phyloP scores from a whole-genome alignment of 2,797 vertebrate genomes.

The Silurus lanzhouensis region DNA sequence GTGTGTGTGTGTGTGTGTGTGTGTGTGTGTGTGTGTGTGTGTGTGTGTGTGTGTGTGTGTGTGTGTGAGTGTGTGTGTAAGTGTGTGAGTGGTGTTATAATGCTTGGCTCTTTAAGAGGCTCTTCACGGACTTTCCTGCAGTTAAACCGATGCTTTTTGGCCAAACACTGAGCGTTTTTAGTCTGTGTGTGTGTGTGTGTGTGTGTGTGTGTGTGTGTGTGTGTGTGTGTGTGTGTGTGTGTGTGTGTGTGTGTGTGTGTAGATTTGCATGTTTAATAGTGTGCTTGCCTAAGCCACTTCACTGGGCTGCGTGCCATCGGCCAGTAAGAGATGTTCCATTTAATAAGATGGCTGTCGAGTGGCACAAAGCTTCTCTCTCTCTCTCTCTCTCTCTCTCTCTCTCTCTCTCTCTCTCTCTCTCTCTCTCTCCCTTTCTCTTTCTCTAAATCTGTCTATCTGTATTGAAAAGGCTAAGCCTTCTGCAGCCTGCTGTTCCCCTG shows the following conservation, averaged over 20 bases:
- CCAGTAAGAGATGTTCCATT: conserved; percentile 65
- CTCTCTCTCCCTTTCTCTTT: neutral
- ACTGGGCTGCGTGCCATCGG: conserved; percentile 58
- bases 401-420: conserved; percentile 6
- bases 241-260: neutral
- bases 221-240: conserved; percentile 17
- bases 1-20: neutral
- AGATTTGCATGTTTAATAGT: conserved; percentile 5
- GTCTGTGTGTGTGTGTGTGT: neutral
- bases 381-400: neutral
- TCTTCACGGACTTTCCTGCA: neutral
- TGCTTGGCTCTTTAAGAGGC: neutral
- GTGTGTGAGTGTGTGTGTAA: neutral
- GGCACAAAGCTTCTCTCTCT: conserved; percentile 62
- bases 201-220: neutral
- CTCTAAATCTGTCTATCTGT: conserved; percentile 6
- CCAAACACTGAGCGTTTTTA: neutral
- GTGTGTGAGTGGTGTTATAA: neutral
- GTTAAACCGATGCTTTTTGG: conserved; percentile 6
- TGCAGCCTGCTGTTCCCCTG: neutral
- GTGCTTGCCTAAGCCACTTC: conserved; percentile 70
- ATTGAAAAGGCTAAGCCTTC: neutral
- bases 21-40: neutral
- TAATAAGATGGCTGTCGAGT: conserved; percentile 55
- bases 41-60: neutral